Evolutionary conservation across 2,113 vertebrate genomes (phyloP).

Genomic region (Rhineura floridana): DNA sequence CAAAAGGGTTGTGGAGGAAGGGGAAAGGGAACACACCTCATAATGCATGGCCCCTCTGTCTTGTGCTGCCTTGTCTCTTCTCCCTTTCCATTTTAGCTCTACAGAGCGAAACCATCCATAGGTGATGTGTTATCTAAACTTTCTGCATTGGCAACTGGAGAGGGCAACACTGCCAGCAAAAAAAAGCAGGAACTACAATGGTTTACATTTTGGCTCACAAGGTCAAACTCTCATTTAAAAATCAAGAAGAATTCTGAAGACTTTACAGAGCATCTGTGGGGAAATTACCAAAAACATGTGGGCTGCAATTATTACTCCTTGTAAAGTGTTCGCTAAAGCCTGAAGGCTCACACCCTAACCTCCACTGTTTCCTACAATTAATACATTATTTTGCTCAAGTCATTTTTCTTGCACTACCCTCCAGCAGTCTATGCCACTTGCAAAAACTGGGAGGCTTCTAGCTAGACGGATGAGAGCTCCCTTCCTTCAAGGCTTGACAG

Average conservation of each 20-base stretch:
- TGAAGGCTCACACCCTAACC: background rate
- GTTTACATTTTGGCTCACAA: slow-evolving; percentile 39
- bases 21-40: background rate
- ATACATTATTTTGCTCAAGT: background rate
- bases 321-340: background rate
- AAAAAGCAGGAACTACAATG: slow-evolving; percentile 42
- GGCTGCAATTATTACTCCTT: background rate
- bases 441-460: slow-evolving; percentile 25
- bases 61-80: background rate
- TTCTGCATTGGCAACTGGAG: slow-evolving; percentile 59
- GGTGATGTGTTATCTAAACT: background rate
- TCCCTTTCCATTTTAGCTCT: background rate
- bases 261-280: background rate
- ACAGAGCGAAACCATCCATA: background rate
- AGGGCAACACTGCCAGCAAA: slow-evolving; percentile 58
- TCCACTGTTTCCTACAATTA: background rate
- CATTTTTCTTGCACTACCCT: background rate
- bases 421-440: slow-evolving; percentile 3
- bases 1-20: background rate
- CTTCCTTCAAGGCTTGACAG: slow-evolving; percentile 9
- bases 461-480: background rate
- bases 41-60: background rate
- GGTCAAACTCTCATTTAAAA: background rate
- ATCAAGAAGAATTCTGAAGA: background rate
- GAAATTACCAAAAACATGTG: background rate